Evolutionary conservation across 2,113 vertebrate species (phyloP), one percentile per base, ranked within the genome.

Genomic region (Scophthalmus maximus): DNA sequence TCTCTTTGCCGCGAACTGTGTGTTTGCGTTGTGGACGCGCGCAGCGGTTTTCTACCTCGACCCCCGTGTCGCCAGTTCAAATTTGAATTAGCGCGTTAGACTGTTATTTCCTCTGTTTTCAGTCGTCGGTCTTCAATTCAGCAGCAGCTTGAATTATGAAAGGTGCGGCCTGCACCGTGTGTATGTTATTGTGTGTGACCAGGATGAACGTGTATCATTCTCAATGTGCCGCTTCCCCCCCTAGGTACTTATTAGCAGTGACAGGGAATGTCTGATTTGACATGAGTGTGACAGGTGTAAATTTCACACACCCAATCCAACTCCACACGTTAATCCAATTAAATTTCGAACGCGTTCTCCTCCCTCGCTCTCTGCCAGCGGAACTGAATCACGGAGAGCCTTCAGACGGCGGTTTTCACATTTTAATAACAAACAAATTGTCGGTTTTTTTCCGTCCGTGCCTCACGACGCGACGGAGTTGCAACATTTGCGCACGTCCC

Each of bases 241-340:
- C 57, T 72, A 79, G 85, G 81, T 91, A 81, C 85, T 81, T 87
- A 86, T 91, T 90, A 89, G 79, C 79, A 55, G 71, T 84, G 76
- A 83, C 66, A 51, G 77, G 67, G 69, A 68, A 87, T 68, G 84
- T 83, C 77, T 91, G 85, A 91, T 90, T 88, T 85, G 87, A 87
- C 77, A 81, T 51, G 46, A 82, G 68, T 29, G 59, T 83, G 86
- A 66, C 84, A 92, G 84, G 90, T 91, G 92, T 90, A 90, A 92
- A 82, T 90, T 92, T 90, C 91, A 89, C 89, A 89, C 81, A 79
- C 84, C 72, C 68, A 70, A 77, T 87, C 84, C 78, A 78, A 60
- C 71, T 82, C 73, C 68, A 68, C 76, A 76, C 75, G 80, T 86
- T 84, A 81, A 88, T 86, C 90, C 89, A 93, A 93, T 93, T 92